Evolutionary conservation across 53 echinoderm and acorn worm genomes (phyloP).

Genomic region (Hippasteria phrygiana): DNA sequence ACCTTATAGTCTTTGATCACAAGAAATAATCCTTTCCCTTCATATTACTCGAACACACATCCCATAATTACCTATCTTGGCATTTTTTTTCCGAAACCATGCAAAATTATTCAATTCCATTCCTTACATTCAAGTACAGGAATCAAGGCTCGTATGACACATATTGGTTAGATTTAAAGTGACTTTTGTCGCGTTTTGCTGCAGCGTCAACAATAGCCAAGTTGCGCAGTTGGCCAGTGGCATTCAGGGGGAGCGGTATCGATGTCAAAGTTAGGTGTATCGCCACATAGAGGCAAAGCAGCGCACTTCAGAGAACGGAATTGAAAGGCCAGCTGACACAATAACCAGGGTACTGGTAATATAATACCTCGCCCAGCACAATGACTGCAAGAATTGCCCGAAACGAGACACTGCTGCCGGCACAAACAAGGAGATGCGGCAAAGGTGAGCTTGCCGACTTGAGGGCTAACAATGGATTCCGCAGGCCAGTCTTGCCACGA

Average conservation of each 20-base stretch:
- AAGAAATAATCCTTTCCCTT: too few species aligned
- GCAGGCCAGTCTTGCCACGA: neutral
- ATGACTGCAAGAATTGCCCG: neutral
- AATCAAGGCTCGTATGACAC: neutral
- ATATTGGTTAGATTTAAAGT: neutral
- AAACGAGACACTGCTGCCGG: neutral
- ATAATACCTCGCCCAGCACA: neutral
- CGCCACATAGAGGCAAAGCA: neutral
- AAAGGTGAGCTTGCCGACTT: too few species aligned
- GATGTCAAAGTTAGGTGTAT: neutral
- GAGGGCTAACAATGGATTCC: neutral
- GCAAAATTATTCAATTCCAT: neutral
- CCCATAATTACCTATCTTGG: too few species aligned
- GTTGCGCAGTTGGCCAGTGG: neutral
- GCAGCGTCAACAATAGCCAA: neutral
- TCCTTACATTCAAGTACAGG: neutral
- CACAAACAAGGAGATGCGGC: neutral
- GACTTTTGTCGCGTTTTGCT: neutral
- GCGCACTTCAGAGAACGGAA: neutral
- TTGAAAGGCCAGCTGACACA: slow-evolving; percentile 19
- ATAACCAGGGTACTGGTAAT: neutral
- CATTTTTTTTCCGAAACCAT: neutral
- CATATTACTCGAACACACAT: too few species aligned
- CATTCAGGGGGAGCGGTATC: neutral
- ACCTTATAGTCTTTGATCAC: too few species aligned